These are phyloP conservation scores for Chlamydotis undulata DNA, from an alignment of 2,113 vertebrate species.

Conservation along the genomic window DNA sequence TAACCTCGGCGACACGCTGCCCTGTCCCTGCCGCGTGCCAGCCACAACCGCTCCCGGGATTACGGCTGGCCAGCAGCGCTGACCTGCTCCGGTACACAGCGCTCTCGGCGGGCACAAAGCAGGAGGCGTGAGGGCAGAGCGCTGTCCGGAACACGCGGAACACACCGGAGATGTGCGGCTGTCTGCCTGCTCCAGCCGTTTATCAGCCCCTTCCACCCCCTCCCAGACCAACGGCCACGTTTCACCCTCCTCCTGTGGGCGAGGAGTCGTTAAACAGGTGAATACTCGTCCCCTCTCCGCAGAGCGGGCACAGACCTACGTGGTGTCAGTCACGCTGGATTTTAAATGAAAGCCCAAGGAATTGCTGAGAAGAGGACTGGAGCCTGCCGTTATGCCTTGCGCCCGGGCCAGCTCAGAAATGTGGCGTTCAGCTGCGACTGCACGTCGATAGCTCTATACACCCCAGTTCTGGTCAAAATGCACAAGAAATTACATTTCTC, in stretches of 20 bases:
- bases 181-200: neutral
- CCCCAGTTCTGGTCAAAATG: neutral
- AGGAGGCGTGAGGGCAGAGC: neutral
- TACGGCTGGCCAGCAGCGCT: neutral
- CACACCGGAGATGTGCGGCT: neutral
- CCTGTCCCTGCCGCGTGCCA: neutral
- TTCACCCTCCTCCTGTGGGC: neutral
- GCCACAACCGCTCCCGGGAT: neutral
- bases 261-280: neutral
- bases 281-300: neutral
- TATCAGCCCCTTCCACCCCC: neutral
- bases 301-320: neutral
- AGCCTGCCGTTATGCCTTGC: neutral
- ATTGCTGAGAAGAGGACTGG: neutral
- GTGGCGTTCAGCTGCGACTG: rapidly evolving
- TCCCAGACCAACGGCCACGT: neutral
- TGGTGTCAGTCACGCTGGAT: rapidly evolving
- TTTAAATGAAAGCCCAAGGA: neutral
- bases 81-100: neutral
- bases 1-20: neutral
- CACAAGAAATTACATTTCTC: neutral
- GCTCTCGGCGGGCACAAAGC: neutral
- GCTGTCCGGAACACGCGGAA: neutral
- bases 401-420: neutral
- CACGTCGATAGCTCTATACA: neutral